Evolutionary conservation across 1,140 invertebrate species (phyloP).

Genomic region (Vanessa tameamea): DNA sequence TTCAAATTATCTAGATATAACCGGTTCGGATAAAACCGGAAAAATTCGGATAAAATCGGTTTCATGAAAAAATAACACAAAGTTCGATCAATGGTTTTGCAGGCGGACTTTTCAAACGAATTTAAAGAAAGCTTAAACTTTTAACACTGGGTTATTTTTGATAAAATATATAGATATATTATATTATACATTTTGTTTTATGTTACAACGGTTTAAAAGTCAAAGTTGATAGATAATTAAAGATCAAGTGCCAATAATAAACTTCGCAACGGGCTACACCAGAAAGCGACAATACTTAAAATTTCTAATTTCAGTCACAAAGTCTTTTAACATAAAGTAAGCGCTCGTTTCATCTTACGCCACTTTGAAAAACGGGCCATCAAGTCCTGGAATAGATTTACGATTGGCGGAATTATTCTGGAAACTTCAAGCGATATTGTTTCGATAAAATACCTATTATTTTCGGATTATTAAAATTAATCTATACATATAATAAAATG

Average conservation of each 20-base stretch:
- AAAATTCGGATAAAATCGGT: no score
- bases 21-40: no score
- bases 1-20: no score
- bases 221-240: background rate
- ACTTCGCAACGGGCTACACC: constrained; percentile 27
- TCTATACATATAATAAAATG: no score
- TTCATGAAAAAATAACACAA: no score
- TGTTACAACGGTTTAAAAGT: background rate
- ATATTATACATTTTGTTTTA: no score
- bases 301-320: constrained; percentile 35
- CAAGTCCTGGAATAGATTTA: constrained; percentile 38
- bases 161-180: no score
- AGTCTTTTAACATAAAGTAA: constrained; percentile 28
- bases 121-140: no score
- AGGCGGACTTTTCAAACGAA: no score
- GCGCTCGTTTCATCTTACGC: constrained; percentile 32
- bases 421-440: background rate
- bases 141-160: no score
- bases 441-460: background rate
- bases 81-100: no score
- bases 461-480: background rate
- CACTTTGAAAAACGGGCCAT: constrained; percentile 25
- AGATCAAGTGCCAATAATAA: no score
- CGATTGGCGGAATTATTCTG: constrained; percentile 28
- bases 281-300: constrained; percentile 32